Percentiles rank a stretch among this genome's conserved stretches.
Evolutionary conservation across 37 sponge, comb jelly and placozoan species (phyloP).

Genomic region (Cliona cf. orientalis): DNA sequence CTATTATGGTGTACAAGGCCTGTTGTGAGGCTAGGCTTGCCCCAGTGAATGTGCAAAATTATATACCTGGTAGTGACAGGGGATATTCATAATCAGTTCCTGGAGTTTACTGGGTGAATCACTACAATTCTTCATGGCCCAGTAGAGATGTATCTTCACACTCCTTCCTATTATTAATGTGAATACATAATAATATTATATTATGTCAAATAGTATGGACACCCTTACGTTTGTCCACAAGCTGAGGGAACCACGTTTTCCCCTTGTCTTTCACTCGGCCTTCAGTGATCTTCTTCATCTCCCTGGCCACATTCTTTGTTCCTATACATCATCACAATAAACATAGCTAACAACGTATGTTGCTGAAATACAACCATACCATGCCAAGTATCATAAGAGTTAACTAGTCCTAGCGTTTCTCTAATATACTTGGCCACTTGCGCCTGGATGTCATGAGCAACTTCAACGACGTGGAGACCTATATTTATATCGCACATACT

Average conservation of each 20-base stretch:
- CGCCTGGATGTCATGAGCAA: slow-evolving; percentile 27
- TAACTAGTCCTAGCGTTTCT: not conserved
- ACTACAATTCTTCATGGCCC: slow-evolving; percentile 35
- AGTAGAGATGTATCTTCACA: slow-evolving; percentile 33
- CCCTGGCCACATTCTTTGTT: slow-evolving; percentile 25
- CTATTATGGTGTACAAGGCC: not conserved
- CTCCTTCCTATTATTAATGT: slow-evolving; percentile 10
- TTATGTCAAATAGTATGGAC: no score
- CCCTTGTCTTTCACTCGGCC: slow-evolving; percentile 1
- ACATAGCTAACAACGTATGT: not conserved
- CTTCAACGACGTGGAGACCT: slow-evolving; percentile 9
- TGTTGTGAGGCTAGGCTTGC: not conserved
- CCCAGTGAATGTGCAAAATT: no score
- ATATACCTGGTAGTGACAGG: slow-evolving; percentile 21
- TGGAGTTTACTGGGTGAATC: not conserved
- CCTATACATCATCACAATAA: not conserved
- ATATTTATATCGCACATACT: not conserved
- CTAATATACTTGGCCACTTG: slow-evolving; percentile 8
- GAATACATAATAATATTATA: no score
- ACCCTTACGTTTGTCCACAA: slow-evolving; percentile 40
- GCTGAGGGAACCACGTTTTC: slow-evolving; percentile 32
- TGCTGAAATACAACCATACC: slow-evolving; percentile 5
- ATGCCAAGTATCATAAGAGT: slow-evolving; percentile 36
- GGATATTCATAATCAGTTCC: slow-evolving; percentile 7
- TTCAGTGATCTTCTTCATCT: not conserved